Base-by-base conservation (phyloP, 2,888 invertebrate species). In the Podabrus alpinus region DNA sequence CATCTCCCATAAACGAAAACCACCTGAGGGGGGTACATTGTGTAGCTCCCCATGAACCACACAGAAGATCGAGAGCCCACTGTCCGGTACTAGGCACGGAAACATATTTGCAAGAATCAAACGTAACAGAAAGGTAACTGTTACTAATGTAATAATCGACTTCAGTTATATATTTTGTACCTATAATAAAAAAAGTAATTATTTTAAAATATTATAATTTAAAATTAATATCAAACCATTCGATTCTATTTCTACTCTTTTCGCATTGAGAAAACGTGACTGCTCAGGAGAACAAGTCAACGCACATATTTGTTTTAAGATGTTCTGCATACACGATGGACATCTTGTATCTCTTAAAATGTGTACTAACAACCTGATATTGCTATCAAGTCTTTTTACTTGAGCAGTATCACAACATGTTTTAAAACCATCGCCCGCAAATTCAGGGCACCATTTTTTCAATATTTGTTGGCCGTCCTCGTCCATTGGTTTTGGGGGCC, bases 291-390 rank as follows among this genome's bases (percentile, higher is more conserved):
- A 90, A 86, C 98, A 98, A 0, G 96, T 94, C 86, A 97, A 90
- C 72, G 92, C 92, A 86, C 98, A 98, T 81, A 97, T 91, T 81
- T 96, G 93, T 78, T 92, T 89, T 59, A 92, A 89, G 85, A 98
- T 93, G 89, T 98, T 98, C 79, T 91, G 89, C 87, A 94, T 90
- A 86, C 98, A 99, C 0, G 95, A 92, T 0, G 97, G 97, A 86
- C 98, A 99, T 71, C 96, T 81, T 61, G 21, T 21, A 21, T 21
- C 21, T n/a, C 84, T 88, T 21, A 98, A 87, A 76, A 97, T 89
- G 85, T 88, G 90, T 29, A 90, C 90, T 0, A 93, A 94, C 67
- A 91, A 83, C 62, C 86, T 86, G 16, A 95, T 88, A 82, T 90
- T 92, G 0, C 71, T 66, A 80, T 92, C 90, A 74, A 95, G 86